phyloP scores from a whole-genome alignment of 2,888 invertebrate genomes.

The Morpho achilles region DNA sequence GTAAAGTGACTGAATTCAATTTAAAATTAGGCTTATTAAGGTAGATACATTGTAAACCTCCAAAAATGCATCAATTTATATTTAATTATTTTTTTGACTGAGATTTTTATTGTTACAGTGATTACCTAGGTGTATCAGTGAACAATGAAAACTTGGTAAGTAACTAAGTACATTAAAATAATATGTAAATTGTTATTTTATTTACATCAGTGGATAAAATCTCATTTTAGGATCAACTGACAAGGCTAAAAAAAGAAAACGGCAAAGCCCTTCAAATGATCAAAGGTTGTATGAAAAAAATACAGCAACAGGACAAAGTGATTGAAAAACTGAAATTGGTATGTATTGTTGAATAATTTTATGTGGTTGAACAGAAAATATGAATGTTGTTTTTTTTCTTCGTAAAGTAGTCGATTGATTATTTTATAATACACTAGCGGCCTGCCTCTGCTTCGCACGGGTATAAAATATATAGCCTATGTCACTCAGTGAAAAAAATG shows the following conservation, averaged over 20 bases:
- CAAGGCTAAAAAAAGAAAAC: constrained; percentile 73
- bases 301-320: constrained; percentile 74
- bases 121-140: constrained; percentile 55
- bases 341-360: constrained; percentile 15
- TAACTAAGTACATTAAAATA: neutral
- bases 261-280: constrained; percentile 78
- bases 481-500: no score
- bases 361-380: no score
- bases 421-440: no score
- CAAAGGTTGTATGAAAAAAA: constrained; percentile 77
- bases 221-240: constrained; percentile 54
- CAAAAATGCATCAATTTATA: no score
- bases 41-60: no score
- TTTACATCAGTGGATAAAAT: neutral
- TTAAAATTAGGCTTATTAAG: no score
- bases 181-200: neutral
- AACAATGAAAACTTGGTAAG: constrained; percentile 62
- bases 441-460: no score
- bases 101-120: constrained; percentile 42
- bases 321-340: constrained; percentile 69
- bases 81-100: no score
- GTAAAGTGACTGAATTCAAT: no score
- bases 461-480: no score
- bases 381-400: no score
- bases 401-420: no score